Percentiles rank a stretch among this genome's conserved stretches.
These are phyloP conservation scores for Nebria salina DNA, from an alignment of 2,888 invertebrate species.

Conservation along the genomic window DNA sequence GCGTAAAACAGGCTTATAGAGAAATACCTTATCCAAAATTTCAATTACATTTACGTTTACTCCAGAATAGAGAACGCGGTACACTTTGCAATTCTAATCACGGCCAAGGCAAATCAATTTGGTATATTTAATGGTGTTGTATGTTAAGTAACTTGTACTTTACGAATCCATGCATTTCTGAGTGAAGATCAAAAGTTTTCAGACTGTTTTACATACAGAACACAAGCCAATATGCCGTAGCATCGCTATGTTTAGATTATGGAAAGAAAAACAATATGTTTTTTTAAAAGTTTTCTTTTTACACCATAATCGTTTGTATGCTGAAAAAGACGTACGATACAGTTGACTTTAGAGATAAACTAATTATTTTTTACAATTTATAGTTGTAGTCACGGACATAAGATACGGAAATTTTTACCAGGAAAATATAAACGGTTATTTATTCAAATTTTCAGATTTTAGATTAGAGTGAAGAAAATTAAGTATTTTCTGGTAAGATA, in stretches of 20 bases:
- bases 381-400: too few species aligned
- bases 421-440: too few species aligned
- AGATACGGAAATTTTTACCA: too few species aligned
- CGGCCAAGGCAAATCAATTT: constrained; percentile 11
- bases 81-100: constrained; percentile 13
- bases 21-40: background rate
- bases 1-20: background rate
- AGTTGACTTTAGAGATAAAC: too few species aligned
- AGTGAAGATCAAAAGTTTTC: constrained; percentile 39
- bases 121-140: constrained; percentile 7
- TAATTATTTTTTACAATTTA: too few species aligned
- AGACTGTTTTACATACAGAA: background rate
- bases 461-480: too few species aligned
- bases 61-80: background rate
- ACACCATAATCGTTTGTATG: background rate
- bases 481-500: too few species aligned
- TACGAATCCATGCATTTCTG: constrained; percentile 34
- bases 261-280: constrained; percentile 2
- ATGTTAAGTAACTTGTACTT: constrained; percentile 15
- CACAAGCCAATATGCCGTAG: background rate
- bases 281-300: background rate
- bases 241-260: constrained; percentile 10
- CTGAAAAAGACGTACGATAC: too few species aligned
- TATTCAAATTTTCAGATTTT: too few species aligned
- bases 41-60: background rate